Base-by-base conservation (phyloP, 2,797 vertebrate species). In the Somateria mollissima region DNA sequence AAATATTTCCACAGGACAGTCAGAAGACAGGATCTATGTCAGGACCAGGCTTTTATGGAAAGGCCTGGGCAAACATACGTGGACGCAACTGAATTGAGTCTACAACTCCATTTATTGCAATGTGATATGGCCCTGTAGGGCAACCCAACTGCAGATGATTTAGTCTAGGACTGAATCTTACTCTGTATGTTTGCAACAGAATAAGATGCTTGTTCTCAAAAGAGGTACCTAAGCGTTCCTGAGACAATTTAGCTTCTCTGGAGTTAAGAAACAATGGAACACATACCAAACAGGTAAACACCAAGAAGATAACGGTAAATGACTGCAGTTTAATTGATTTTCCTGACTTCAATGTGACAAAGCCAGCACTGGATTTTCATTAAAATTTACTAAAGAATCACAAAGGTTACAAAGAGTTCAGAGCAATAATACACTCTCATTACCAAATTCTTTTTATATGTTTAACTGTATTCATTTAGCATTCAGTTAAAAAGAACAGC, bases 401-500 rank as follows among this genome's bases (percentile, higher is more conserved):
- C 32, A 94, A 84, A 95, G 58, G 58, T 97, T 96, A 82, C 39
- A 90, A 85, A 69, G 9, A 94, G 75, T 92, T 96, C 77, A 75
- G 47, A 86, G 64, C 58, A 96, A 66, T 95, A 95, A 90, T 75
- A 75, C 39, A 92, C 60, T 30, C 39, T 93, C 78, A 94, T 96
- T 96, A 94, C 32, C 49, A 82, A 94, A 58, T 90, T 90, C 75
- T 49, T 91, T 96, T 94, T 95, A 65, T 69, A 72, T 51, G 45
- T 95, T 66, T 90, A 95, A 84, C 72, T n/a, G 76, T 84, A 94
- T 92, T 96, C 18, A 84, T 86, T 97, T 95, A 96, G 49, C 61
- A 94, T 96, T 93, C 80, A 84, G 77, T 94, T 95, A 91, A 97
- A 92, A 97, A 94, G 84, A 96, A 90, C 83, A 94, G 54, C 78